A percentile compares a stretch with the other conserved stretches of the same genome.
These are phyloP conservation scores for Haliclona indistincta DNA, from an alignment of 37 sponge, comb jelly and placozoan genomes.

Conservation along the genomic window DNA sequence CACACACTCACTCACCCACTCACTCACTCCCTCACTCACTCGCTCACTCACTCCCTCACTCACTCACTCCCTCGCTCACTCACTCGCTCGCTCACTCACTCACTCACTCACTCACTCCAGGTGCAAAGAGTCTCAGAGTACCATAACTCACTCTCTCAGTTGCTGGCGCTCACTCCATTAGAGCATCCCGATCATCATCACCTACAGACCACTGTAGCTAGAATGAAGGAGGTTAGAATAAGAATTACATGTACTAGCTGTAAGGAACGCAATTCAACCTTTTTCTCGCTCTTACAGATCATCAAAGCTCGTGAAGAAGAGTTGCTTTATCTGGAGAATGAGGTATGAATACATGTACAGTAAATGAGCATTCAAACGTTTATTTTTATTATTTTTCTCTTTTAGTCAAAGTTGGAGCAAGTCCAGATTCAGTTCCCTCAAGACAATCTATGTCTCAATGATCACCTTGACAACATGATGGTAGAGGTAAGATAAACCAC, in stretches of 20 bases:
- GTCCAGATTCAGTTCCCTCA: slow-evolving; percentile 65
- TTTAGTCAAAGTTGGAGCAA: slow-evolving; percentile 47
- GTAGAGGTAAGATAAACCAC: slow-evolving; percentile 43
- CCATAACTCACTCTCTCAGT: slow-evolving; percentile 38
- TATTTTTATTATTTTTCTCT: too few species aligned
- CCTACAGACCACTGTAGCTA: slow-evolving; percentile 38
- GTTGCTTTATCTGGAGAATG: slow-evolving; percentile 47
- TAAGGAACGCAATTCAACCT: too few species aligned
- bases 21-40: neutral
- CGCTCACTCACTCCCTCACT: too few species aligned
- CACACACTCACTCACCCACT: neutral
- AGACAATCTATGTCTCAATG: slow-evolving; percentile 36
- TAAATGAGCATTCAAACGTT: too few species aligned
- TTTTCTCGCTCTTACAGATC: slow-evolving; percentile 35
- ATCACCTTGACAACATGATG: slow-evolving; percentile 42
- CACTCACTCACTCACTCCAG: too few species aligned
- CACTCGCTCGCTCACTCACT: too few species aligned
- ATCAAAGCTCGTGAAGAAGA: slow-evolving; percentile 48
- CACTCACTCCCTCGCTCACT: too few species aligned
- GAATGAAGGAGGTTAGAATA: slow-evolving; percentile 17
- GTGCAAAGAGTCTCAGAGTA: slow-evolving; percentile 74
- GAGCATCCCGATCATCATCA: slow-evolving; percentile 64
- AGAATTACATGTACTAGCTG: too few species aligned
- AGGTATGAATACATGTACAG: too few species aligned
- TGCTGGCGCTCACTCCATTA: slow-evolving; percentile 45